Evolutionary conservation across 2,113 vertebrate species (phyloP).

Genomic region (Spizaetus ornatus): DNA sequence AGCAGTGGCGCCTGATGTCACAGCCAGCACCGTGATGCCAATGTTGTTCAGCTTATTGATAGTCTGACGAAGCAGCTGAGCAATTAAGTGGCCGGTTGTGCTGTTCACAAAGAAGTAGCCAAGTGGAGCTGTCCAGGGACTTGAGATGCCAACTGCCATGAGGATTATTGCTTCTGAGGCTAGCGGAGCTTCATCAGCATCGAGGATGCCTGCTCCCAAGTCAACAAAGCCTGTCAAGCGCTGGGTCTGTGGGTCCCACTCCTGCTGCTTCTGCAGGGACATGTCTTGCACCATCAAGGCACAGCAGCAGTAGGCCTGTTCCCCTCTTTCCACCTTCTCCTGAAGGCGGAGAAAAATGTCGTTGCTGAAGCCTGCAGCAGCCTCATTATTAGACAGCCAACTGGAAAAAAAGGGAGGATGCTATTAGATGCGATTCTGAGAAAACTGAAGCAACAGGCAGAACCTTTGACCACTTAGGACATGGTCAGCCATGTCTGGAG

Average conservation of each 20-base stretch:
- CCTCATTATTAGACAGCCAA: constrained; percentile 45
- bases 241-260: constrained; percentile 42
- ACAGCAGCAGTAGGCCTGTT: constrained; percentile 30
- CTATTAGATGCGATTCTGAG: background rate
- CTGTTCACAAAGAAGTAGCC: constrained; percentile 65
- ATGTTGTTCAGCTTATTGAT: constrained; percentile 54
- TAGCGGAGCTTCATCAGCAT: constrained; percentile 49
- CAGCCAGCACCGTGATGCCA: constrained; percentile 47
- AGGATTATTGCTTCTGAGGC: constrained; percentile 49
- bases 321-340: constrained; percentile 37
- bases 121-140: constrained; percentile 57
- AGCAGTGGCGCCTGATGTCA: constrained; percentile 25
- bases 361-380: constrained; percentile 60
- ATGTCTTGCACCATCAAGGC: constrained; percentile 15
- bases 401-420: constrained; percentile 1
- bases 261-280: constrained; percentile 47
- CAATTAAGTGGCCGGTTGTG: background rate
- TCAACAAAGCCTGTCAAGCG: constrained; percentile 42
- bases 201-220: constrained; percentile 41
- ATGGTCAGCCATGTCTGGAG: background rate
- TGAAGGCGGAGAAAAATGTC: constrained; percentile 57
- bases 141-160: constrained; percentile 52
- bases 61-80: constrained; percentile 63
- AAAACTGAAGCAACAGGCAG: background rate
- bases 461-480: background rate